Percentiles rank a stretch among this genome's conserved stretches.
These are phyloP conservation scores for Argya squamiceps DNA, from an alignment of 2,797 vertebrate species.

Conservation along the genomic window DNA sequence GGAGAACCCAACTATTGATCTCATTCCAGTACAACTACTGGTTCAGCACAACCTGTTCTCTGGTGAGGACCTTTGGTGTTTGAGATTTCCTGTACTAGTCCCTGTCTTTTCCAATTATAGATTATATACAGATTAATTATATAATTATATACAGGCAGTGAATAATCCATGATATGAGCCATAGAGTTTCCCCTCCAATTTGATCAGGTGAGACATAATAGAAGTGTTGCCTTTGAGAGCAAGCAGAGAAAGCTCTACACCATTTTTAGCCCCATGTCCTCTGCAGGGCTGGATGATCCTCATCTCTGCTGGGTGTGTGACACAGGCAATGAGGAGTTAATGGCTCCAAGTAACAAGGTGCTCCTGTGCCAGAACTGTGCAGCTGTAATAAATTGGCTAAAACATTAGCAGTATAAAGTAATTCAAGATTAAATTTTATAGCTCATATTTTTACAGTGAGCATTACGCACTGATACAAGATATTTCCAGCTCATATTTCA, in stretches of 20 bases:
- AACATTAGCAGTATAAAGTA: conserved; percentile 48
- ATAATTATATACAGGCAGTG: not conserved
- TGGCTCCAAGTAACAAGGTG: conserved; percentile 4
- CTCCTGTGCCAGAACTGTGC: not conserved
- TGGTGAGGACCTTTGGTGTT: not conserved
- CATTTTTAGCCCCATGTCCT: not conserved
- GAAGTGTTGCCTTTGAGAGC: not conserved
- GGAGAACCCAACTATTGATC: not conserved
- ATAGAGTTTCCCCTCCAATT: not conserved
- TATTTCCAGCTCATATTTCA: conserved; percentile 54
- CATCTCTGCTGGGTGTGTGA: not conserved
- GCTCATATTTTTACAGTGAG: conserved; percentile 43
- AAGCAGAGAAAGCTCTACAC: not conserved
- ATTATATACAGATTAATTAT: not conserved
- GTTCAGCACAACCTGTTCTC: not conserved
- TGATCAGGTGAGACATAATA: not conserved
- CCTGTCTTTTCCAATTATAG: not conserved
- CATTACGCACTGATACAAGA: conserved; percentile 7
- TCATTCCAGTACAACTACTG: not conserved
- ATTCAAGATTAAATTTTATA: conserved; percentile 57
- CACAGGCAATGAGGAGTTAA: conserved; percentile 1
- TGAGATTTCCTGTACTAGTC: not conserved
- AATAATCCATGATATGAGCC: not conserved
- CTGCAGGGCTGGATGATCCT: not conserved
- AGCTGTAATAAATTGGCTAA: conserved; percentile 46